Conservation (phyloP, 2,888 invertebrate species). For the Eulithis testata region DNA sequence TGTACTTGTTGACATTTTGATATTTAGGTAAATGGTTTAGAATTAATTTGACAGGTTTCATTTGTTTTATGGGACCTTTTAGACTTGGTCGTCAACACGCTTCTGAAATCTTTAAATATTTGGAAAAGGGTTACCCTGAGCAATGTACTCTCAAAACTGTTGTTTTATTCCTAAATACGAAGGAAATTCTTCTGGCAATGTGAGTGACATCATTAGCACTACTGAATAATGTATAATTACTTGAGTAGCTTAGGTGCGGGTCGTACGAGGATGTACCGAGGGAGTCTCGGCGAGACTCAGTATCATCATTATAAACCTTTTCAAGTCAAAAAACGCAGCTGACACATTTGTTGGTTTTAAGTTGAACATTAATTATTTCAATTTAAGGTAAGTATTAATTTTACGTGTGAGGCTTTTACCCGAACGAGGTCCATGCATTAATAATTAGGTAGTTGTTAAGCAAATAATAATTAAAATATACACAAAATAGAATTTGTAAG, state of each 20-base stretch:
- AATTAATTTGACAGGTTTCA: conserved; percentile 32
- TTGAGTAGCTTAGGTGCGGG: conserved; percentile 18
- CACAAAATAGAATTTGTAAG: no score
- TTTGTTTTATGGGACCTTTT: conserved; percentile 27
- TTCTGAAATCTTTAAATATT: background rate
- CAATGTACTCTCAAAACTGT: no score
- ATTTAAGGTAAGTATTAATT: no score
- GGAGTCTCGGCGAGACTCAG: background rate
- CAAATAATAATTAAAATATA: no score
- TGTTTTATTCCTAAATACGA: conserved; percentile 20
- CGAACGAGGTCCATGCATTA: no score
- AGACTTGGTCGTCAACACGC: background rate
- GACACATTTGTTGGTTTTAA: background rate
- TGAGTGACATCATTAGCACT: conserved; percentile 39
- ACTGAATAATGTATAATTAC: conserved; percentile 36
- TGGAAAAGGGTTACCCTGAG: background rate
- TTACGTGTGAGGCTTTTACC: no score
- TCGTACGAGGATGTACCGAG: conserved; percentile 8
- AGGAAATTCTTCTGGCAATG: conserved; percentile 16
- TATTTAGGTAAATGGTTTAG: conserved; percentile 36
- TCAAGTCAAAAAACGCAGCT: background rate
- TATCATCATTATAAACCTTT: background rate
- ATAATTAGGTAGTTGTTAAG: no score
- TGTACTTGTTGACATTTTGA: conserved; percentile 52
- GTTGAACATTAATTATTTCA: no score